Percentiles rank a stretch among this genome's conserved stretches.
These are phyloP conservation scores for Solea solea DNA, from an alignment of 2,113 vertebrate genomes.

Conservation along the genomic window DNA sequence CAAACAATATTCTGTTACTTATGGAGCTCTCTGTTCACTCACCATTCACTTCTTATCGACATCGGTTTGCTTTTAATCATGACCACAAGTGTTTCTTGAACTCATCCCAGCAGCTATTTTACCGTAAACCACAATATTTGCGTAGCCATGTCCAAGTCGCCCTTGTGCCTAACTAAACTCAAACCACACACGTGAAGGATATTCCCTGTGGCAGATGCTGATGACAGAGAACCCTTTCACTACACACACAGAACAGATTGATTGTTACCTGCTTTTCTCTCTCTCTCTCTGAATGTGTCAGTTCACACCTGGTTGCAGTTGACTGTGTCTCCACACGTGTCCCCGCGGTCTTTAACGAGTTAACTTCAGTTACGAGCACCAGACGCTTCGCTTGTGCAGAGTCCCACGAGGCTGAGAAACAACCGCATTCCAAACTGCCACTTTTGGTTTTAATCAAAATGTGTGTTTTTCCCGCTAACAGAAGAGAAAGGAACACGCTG, in stretches of 20 bases:
- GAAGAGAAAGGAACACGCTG: conserved; percentile 4
- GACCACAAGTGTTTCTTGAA: background rate
- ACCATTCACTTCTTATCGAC: background rate
- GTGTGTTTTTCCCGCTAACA: conserved; percentile 36
- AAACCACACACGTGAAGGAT: background rate
- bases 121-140: background rate
- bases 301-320: background rate
- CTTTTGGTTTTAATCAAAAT: conserved; percentile 54
- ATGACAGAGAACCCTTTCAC: background rate
- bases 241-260: background rate
- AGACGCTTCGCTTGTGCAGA: conserved; percentile 17
- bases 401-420: conserved; percentile 39
- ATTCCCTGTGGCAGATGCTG: background rate
- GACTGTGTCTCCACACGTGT: too few relatives aligned
- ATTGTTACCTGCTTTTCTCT: too few relatives aligned
- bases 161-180: background rate
- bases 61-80: background rate
- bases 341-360: conserved; percentile 38
- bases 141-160: background rate
- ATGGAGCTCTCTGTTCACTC: too few relatives aligned
- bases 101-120: background rate
- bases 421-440: conserved; percentile 51
- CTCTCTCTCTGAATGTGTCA: background rate
- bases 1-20: too few relatives aligned
- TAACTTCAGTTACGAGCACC: conserved; percentile 23